A percentile compares a stretch with the other conserved stretches of the same genome.
These are phyloP conservation scores for Schrankia costaestrigalis DNA, from an alignment of 2,888 invertebrate species.

Conservation along the genomic window DNA sequence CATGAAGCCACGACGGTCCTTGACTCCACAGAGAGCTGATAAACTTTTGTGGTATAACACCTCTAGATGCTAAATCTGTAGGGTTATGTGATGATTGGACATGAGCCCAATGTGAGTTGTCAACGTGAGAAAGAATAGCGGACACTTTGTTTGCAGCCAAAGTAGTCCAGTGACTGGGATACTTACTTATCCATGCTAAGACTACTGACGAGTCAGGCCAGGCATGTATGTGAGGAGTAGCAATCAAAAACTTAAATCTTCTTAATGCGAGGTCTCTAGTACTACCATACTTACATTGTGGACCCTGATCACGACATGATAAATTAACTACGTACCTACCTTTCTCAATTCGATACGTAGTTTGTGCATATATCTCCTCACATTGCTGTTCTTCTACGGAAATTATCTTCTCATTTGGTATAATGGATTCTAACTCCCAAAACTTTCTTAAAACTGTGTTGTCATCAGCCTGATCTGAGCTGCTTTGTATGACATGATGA, in stretches of 20 bases:
- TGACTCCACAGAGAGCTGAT: too few species aligned
- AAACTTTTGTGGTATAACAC: not conserved
- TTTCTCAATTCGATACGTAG: too few species aligned
- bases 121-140: not conserved
- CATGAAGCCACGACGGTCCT: too few species aligned
- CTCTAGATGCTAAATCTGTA: not conserved
- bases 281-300: conserved; percentile 3
- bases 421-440: too few species aligned
- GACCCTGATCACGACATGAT: conserved; percentile 12
- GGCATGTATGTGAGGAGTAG: not conserved
- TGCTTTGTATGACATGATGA: too few species aligned
- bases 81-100: not conserved
- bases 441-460: too few species aligned
- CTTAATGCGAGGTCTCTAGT: conserved; percentile 1
- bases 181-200: not conserved
- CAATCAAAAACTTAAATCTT: conserved; percentile 1
- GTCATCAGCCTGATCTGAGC: too few species aligned
- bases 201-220: not conserved
- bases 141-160: conserved; percentile 3
- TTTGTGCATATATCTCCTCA: too few species aligned
- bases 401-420: too few species aligned
- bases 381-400: too few species aligned
- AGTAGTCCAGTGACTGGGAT: not conserved
- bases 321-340: conserved; percentile 22
- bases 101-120: conserved; percentile 1